Conservation (phyloP, 2,888 invertebrate genomes). For the Plutella xylostella region DNA sequence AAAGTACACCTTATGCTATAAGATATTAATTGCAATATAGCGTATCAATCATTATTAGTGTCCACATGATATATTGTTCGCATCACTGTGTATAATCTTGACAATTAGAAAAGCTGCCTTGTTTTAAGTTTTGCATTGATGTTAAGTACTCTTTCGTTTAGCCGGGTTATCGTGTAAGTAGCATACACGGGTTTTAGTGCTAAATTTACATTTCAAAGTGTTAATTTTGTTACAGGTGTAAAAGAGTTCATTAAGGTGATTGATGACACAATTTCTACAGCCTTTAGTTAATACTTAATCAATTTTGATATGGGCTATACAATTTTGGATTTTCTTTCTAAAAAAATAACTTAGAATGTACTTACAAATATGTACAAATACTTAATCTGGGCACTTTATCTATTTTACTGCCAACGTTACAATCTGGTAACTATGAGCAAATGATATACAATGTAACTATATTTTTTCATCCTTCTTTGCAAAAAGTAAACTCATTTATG, state of each 20-base stretch:
- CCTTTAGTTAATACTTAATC: constrained; percentile 1
- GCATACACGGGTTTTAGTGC: not conserved
- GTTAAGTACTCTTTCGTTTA: not conserved
- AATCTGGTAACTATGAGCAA: too few species aligned
- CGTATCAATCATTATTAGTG: constrained; percentile 35
- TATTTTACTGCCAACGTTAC: too few species aligned
- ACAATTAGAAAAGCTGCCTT: not conserved
- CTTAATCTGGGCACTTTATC: too few species aligned
- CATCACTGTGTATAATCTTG: constrained; percentile 9
- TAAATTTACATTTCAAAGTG: not conserved
- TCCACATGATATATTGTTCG: constrained; percentile 20
- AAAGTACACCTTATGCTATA: constrained; percentile 21
- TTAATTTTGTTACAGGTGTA: constrained; percentile 4
- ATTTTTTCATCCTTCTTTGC: too few species aligned
- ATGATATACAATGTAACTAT: too few species aligned
- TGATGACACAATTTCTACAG: not conserved
- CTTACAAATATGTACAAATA: too few species aligned
- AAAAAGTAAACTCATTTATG: too few species aligned
- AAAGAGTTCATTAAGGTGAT: not conserved
- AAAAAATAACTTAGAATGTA: too few species aligned
- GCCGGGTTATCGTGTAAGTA: not conserved
- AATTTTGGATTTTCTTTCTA: not conserved
- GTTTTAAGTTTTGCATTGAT: not conserved
- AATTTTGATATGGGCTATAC: not conserved
- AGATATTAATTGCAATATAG: constrained; percentile 31